These are phyloP conservation scores for Brachionus paranguensis DNA, from an alignment of 1,140 invertebrate species.

Conservation along the genomic window DNA sequence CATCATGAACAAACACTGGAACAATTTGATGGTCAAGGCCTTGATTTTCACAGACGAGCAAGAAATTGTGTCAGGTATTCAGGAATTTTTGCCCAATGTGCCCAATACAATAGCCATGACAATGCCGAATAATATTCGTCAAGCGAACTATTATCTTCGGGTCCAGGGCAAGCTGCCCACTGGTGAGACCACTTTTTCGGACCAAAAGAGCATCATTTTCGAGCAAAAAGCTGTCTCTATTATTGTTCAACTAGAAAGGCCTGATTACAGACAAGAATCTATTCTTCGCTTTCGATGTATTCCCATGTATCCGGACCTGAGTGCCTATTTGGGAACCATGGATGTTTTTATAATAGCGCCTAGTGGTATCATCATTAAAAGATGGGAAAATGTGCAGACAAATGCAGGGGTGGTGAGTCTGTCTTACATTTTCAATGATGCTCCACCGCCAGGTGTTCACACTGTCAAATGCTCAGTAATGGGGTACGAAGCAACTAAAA, in stretches of 20 bases:
- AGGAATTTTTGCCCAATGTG: not conserved
- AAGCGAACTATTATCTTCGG: slow-evolving; percentile 73
- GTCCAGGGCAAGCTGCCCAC: slow-evolving; percentile 67
- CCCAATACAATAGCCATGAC: slow-evolving; percentile 13
- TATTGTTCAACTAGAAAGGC: slow-evolving; percentile 89
- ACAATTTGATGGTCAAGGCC: slow-evolving; percentile 19
- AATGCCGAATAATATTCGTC: slow-evolving; percentile 49
- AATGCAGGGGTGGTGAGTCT: slow-evolving; percentile 52
- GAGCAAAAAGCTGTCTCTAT: slow-evolving; percentile 61
- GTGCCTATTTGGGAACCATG: slow-evolving; percentile 75
- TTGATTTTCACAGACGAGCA: slow-evolving; percentile 23
- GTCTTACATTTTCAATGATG: slow-evolving; percentile 75
- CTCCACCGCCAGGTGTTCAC: slow-evolving; percentile 86
- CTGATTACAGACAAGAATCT: slow-evolving; percentile 86
- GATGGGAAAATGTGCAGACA: slow-evolving; percentile 78
- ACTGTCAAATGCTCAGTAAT: slow-evolving; percentile 72
- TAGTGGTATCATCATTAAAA: slow-evolving; percentile 71
- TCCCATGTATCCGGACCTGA: slow-evolving; percentile 78
- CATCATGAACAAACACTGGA: slow-evolving; percentile 26
- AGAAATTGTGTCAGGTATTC: slow-evolving; percentile 16
- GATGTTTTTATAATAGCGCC: slow-evolving; percentile 85
- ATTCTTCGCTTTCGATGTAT: slow-evolving; percentile 66
- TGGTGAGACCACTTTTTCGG: slow-evolving; percentile 49
- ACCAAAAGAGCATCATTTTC: slow-evolving; percentile 51
- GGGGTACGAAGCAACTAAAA: slow-evolving; percentile 43